Base-by-base conservation (phyloP, 2,888 invertebrate species). In the Apodemia hepburni region DNA sequence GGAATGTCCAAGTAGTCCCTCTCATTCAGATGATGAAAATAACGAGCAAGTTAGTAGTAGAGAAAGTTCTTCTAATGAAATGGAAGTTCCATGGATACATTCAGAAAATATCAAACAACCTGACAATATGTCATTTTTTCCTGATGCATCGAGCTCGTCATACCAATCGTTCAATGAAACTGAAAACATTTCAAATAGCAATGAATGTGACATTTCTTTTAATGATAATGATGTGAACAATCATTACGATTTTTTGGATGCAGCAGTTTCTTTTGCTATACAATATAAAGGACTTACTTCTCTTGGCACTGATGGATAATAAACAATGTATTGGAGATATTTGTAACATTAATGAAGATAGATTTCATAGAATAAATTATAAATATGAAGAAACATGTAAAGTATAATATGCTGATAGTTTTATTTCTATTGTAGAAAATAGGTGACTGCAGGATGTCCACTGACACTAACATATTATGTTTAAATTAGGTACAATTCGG, bases 181-280 rank as follows among this genome's bases (percentile, higher is more conserved):
- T 59, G 70, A 71, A 27, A 70, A 35, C 9, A 51, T 29, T 38
- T 35, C 49, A 27, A 51, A 61, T 45, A 29, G 45, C 45, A 58
- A 62, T 58, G 58, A 58, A 8, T 58, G 33, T 15, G 45, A 62
- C 17, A 58, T 33, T 12, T 45, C 67, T 57, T 66, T 71, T 42
- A 70, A 72, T 67, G 77, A 77, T n/a, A 77, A 75, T 71, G 71
- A 75, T 61, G 71, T 73, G 63, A 71, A 70, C 17, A 77, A 75
- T 73, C 83, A 89, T 68, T 88, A 82, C 77, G 94, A 95, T 74
- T 94, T 95, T 74, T 81, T 95, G 69, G 94, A 95, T 82, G 92
- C 94, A 60, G 95, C 95, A n/a, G 94, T 95, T n/a, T 92, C 94
- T 57, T 94, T 93, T 73, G 95, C 95, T 42, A 95, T 96, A 68